Percentiles rank a stretch among this genome's conserved stretches.
These are phyloP conservation scores for Ladona fulva DNA, from an alignment of 1,140 invertebrate species.

Conservation along the genomic window DNA sequence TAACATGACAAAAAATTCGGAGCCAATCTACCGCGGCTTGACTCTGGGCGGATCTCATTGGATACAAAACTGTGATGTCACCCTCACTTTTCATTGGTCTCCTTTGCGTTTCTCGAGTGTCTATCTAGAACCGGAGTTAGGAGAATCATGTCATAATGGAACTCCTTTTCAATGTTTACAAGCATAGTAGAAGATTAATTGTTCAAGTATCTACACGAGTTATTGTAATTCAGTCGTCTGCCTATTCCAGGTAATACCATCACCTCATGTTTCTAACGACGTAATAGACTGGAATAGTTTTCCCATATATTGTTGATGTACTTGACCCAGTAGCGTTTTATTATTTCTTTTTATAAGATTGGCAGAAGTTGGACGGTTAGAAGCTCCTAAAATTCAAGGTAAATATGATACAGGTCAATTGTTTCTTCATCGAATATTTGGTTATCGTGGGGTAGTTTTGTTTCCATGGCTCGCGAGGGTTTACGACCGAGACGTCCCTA, in stretches of 20 bases:
- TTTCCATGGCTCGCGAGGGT: conserved; percentile 93
- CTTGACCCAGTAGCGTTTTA: background rate
- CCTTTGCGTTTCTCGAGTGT: background rate
- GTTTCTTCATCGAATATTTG: conserved; percentile 91
- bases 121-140: background rate
- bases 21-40: background rate
- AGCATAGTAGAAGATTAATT: background rate
- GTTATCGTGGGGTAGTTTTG: conserved; percentile 88
- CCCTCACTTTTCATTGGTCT: background rate
- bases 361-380: conserved; percentile 69
- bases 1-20: background rate
- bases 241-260: background rate
- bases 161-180: conserved; percentile 7
- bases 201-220: background rate
- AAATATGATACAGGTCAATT: conserved; percentile 93
- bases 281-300: background rate
- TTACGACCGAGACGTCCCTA: conserved; percentile 80
- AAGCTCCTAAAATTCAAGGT: conserved; percentile 72
- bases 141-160: background rate
- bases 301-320: background rate
- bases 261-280: background rate
- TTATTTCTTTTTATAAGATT: conserved; percentile 40
- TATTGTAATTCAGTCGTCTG: background rate
- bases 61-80: background rate
- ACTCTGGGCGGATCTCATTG: background rate